A percentile compares a stretch with the other conserved stretches of the same genome.
Conservation (phyloP, 1,140 invertebrate genomes). For the Papilio polyxenes region DNA sequence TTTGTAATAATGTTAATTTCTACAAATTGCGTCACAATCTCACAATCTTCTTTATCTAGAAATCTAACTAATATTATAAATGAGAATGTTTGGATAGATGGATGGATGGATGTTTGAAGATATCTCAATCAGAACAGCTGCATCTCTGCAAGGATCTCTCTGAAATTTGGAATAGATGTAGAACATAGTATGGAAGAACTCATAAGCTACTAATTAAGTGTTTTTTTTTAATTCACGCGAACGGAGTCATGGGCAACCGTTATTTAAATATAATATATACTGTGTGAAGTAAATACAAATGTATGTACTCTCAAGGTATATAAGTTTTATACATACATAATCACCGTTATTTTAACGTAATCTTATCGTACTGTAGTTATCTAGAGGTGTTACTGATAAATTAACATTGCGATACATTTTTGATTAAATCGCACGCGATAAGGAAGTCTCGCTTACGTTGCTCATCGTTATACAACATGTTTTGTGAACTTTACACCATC, state of each 20-base stretch:
- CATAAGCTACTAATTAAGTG: no score
- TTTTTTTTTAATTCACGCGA: no score
- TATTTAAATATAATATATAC: neutral
- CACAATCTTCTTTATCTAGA: neutral
- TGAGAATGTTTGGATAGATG: no score
- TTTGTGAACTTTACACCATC: neutral
- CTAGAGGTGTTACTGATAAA: conserved; percentile 29
- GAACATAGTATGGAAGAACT: no score
- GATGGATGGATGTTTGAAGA: no score
- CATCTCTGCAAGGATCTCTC: no score
- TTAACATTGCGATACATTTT: conserved; percentile 28
- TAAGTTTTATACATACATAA: neutral
- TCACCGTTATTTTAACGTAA: conserved; percentile 10
- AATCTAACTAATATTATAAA: neutral
- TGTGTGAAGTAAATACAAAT: neutral
- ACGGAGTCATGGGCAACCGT: no score
- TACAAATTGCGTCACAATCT: neutral
- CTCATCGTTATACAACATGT: neutral
- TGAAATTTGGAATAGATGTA: no score
- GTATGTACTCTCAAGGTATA: neutral
- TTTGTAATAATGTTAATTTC: no score
- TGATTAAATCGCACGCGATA: conserved; percentile 10
- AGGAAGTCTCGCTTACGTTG: neutral
- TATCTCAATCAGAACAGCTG: no score
- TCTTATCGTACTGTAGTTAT: conserved; percentile 9